Evolutionary conservation across 2,888 invertebrate species (phyloP).

Genomic region (Pammene aurita): DNA sequence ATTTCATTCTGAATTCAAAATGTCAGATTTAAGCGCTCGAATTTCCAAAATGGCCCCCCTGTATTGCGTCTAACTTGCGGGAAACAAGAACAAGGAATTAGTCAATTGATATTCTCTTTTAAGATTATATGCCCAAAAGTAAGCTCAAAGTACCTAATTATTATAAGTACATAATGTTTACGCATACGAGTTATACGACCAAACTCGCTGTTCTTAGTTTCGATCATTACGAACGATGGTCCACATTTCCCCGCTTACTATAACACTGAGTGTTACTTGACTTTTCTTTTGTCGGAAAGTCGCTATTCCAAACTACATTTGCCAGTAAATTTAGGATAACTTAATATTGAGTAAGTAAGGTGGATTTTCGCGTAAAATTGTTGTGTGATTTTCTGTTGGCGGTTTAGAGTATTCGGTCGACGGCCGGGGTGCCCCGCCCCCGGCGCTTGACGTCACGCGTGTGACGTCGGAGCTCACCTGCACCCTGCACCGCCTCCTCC

Average conservation of each 20-base stretch:
- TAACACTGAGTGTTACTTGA: slow-evolving; percentile 28
- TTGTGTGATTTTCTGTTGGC: slow-evolving; percentile 23
- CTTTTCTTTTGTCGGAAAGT: slow-evolving; percentile 34
- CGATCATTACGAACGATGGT: slow-evolving; percentile 33
- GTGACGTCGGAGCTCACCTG: slow-evolving; percentile 74
- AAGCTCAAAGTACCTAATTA: too few species aligned
- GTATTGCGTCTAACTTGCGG: too few species aligned
- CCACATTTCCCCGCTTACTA: slow-evolving; percentile 39
- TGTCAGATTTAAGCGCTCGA: too few species aligned
- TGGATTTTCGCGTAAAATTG: slow-evolving; percentile 22
- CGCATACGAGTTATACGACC: neutral
- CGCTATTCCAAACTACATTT: slow-evolving; percentile 9
- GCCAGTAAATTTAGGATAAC: neutral
- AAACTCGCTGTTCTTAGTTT: slow-evolving; percentile 22
- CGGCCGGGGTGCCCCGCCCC: slow-evolving; percentile 68
- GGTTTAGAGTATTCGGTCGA: slow-evolving; percentile 56
- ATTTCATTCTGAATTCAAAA: too few species aligned
- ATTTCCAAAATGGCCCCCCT: too few species aligned
- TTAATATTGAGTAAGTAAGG: slow-evolving; percentile 12
- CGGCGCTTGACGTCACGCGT: slow-evolving; percentile 68
- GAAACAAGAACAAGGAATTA: too few species aligned
- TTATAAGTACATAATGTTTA: neutral
- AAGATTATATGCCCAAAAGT: too few species aligned
- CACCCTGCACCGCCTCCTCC: slow-evolving; percentile 54
- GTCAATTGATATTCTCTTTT: too few species aligned